Percentiles rank a stretch among this genome's conserved stretches.
phyloP scores from a whole-genome alignment of 2,113 vertebrate genomes.

The Tiliqua scincoides region DNA sequence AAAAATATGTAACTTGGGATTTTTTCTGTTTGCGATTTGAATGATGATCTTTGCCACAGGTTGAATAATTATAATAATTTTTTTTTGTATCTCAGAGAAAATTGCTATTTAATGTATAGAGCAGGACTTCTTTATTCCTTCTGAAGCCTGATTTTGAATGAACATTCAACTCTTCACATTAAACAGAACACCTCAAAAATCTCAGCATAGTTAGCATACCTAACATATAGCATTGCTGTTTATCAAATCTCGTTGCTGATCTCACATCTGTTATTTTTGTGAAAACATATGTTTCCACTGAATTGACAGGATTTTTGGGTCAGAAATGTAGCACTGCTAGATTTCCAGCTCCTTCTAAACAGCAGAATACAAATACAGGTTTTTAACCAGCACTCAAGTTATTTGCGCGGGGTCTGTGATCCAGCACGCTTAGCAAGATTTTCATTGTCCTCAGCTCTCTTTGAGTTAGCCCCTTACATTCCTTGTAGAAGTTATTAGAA shows the following conservation, averaged over 20 bases:
- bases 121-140: constrained; percentile 21
- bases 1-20: constrained; percentile 55
- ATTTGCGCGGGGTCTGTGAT: background rate
- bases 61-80: constrained; percentile 35
- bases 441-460: background rate
- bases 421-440: background rate
- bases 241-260: background rate
- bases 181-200: background rate
- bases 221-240: background rate
- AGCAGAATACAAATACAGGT: background rate
- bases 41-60: constrained; percentile 21
- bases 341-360: background rate
- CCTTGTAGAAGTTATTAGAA: background rate
- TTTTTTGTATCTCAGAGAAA: constrained; percentile 29
- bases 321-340: background rate
- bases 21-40: constrained; percentile 51
- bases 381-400: constrained; percentile 12
- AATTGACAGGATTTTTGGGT: constrained; percentile 11
- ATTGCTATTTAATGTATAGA: constrained; percentile 9
- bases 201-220: background rate
- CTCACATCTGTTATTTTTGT: background rate
- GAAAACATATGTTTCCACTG: constrained; percentile 18
- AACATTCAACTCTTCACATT: background rate
- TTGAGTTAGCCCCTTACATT: background rate
- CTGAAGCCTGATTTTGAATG: constrained; percentile 15